Evolutionary conservation across 2,113 vertebrate species (phyloP), one percentile per base, ranked within the genome.

Genomic region (Tamias sibiricus): DNA sequence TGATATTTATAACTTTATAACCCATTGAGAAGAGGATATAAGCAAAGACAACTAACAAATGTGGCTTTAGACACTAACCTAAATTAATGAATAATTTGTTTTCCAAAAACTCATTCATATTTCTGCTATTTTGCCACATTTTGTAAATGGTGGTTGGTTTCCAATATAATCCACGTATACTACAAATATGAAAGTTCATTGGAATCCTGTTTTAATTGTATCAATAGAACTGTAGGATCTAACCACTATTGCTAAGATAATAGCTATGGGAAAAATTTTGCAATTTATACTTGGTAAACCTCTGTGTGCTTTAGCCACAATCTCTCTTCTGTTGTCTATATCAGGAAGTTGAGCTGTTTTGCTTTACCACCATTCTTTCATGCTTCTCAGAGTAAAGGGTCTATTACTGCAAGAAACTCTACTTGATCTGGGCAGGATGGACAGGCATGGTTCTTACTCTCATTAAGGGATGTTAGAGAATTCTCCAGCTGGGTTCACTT

Each of bases 51-150:
- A 13, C 28, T 28, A 87, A 86, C 28, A 96, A 82, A 93, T 86
- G 79, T 11, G 8, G 26, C 12, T 6, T 95, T 74, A 64, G 4
- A 87, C 22, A 28, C 49, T 74, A 77, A 64, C 19, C 40, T 96
- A 6, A 74, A 84, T 80, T 94, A 96, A 52, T 6, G 30, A 91
- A 71, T 22, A 1, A 14, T 87, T 76, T 93, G 4, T 62, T 86
- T 96, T 72, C 32, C 26, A 83, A 96, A 86, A 88, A 47, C 17
- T 93, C 17, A 87, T 94, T 86, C 12, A 59, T 47, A 85, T 76
- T 13, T 16, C 8, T 71, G 22, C 16, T 68, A 57, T 83, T 47
- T 88, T 74, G 28, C 74, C 17, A 12, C 6, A 94, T 47, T 95
- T 71, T 57, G 37, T 72, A 86, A 87, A 81, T 76, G 12, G 6